Conservation (phyloP, 2,113 vertebrate genomes). For the Brachirus orientalis region DNA sequence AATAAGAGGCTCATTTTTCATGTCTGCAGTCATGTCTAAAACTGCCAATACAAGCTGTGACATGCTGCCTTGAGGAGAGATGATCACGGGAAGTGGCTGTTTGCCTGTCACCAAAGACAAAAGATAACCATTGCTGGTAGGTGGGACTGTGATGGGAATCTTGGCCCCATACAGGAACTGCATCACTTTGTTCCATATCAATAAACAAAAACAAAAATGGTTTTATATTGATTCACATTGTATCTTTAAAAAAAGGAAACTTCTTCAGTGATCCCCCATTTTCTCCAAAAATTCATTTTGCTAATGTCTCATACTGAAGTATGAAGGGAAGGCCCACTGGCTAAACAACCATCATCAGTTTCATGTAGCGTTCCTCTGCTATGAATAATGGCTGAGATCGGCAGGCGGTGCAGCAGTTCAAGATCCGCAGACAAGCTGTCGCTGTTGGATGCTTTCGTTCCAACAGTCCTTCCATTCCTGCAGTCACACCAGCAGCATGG, state of each 20-base stretch:
- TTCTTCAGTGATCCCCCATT: conserved; percentile 29
- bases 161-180: not conserved
- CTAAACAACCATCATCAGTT: conserved; percentile 73
- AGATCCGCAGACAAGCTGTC: conserved; percentile 61
- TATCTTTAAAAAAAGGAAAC: conserved; percentile 40
- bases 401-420: conserved; percentile 55
- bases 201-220: conserved; percentile 6
- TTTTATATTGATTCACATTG: conserved; percentile 41
- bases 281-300: conserved; percentile 48
- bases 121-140: not conserved
- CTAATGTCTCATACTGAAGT: conserved; percentile 51
- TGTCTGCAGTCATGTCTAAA: conserved; percentile 11
- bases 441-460: conserved; percentile 59
- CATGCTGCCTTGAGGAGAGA: conserved; percentile 12
- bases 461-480: conserved; percentile 50
- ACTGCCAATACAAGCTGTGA: conserved; percentile 7
- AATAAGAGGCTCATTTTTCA: not conserved
- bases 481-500: conserved; percentile 54
- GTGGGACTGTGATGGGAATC: not conserved
- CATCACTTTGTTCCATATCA: not conserved
- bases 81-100: not conserved
- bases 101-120: conserved; percentile 2
- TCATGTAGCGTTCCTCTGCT: conserved; percentile 58
- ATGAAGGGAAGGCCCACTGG: conserved; percentile 55
- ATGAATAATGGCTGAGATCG: conserved; percentile 70